phyloP scores from a whole-genome alignment of 1,140 invertebrate species.

The Lepidurus arcticus region DNA sequence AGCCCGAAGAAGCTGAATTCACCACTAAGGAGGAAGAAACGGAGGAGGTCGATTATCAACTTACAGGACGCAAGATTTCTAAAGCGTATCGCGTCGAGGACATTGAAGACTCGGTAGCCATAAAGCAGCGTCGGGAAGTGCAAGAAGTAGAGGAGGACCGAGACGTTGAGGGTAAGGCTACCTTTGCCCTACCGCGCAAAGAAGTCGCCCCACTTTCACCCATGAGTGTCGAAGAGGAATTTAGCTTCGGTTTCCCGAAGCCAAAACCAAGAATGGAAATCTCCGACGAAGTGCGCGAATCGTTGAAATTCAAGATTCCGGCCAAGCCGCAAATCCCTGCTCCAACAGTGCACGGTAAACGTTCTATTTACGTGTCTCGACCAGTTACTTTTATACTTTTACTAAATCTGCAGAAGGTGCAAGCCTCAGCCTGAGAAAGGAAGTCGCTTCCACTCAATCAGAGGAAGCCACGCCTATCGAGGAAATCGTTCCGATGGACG shows the following conservation, averaged over 20 bases:
- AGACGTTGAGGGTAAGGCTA: slow-evolving; percentile 30
- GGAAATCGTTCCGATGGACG: slow-evolving; percentile 40
- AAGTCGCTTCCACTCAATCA: background rate
- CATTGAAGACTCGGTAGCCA: slow-evolving; percentile 37
- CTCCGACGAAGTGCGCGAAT: slow-evolving; percentile 38
- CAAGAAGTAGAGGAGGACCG: slow-evolving; percentile 40
- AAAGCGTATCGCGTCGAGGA: slow-evolving; percentile 36
- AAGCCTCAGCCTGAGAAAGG: slow-evolving; percentile 22
- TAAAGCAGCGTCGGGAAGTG: slow-evolving; percentile 38
- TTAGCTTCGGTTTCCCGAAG: slow-evolving; percentile 39
- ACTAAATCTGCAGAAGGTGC: slow-evolving; percentile 21
- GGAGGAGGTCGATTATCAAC: background rate
- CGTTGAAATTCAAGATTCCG: slow-evolving; percentile 36
- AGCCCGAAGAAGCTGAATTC: slow-evolving; percentile 53
- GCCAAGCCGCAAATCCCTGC: slow-evolving; percentile 36
- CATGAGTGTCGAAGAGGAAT: slow-evolving; percentile 40
- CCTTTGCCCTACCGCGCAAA: slow-evolving; percentile 33
- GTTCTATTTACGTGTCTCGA: background rate
- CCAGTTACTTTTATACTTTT: background rate
- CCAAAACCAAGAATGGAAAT: slow-evolving; percentile 36
- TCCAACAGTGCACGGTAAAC: slow-evolving; percentile 34
- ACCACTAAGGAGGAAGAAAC: slow-evolving; percentile 66
- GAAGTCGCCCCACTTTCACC: slow-evolving; percentile 36
- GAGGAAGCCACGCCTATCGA: slow-evolving; percentile 39
- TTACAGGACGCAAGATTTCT: slow-evolving; percentile 24